A percentile compares a stretch with the other conserved stretches of the same genome.
These are phyloP conservation scores for Myotis lucifugus DNA, from an alignment of 2,113 vertebrate species.

Conservation along the genomic window DNA sequence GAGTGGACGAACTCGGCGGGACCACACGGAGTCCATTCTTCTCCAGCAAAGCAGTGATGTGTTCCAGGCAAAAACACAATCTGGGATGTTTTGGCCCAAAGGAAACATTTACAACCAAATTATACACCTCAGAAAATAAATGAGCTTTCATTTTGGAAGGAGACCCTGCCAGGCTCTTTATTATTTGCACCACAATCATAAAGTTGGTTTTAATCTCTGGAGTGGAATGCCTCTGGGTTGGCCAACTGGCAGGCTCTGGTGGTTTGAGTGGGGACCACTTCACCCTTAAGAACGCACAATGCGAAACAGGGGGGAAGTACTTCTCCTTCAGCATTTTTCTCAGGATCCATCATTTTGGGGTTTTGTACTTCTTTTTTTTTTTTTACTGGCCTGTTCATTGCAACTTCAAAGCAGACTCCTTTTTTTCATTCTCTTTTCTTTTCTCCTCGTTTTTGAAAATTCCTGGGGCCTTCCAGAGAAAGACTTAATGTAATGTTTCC, in stretches of 20 bases:
- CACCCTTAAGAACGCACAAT: conserved; percentile 17
- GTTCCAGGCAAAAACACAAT: conserved; percentile 77
- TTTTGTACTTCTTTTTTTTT: background rate
- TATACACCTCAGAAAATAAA: conserved; percentile 80
- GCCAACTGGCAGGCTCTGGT: conserved; percentile 71
- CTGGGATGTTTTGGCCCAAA: conserved; percentile 76
- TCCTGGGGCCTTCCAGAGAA: conserved; percentile 29
- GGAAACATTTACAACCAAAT: conserved; percentile 81
- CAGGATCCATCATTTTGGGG: conserved; percentile 2
- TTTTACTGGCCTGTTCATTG: conserved; percentile 31
- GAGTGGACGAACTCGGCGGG: background rate
- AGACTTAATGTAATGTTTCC: conserved; percentile 56
- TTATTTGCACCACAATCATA: conserved; percentile 80
- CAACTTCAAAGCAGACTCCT: conserved; percentile 57
- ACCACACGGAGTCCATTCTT: conserved; percentile 66
- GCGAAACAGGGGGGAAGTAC: conserved; percentile 51
- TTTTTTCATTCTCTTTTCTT: conserved; percentile 47
- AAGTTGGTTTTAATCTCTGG: conserved; percentile 79
- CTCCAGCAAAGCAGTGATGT: conserved; percentile 66
- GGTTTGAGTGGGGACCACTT: conserved; percentile 63
- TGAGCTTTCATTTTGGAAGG: conserved; percentile 79
- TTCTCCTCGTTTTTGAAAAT: conserved; percentile 60
- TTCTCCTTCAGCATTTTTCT: conserved; percentile 61
- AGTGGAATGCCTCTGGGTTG: conserved; percentile 69
- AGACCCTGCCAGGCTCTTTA: conserved; percentile 73